Evolutionary conservation across 2,888 invertebrate genomes (phyloP).

Genomic region (Drosophila histrio): DNA sequence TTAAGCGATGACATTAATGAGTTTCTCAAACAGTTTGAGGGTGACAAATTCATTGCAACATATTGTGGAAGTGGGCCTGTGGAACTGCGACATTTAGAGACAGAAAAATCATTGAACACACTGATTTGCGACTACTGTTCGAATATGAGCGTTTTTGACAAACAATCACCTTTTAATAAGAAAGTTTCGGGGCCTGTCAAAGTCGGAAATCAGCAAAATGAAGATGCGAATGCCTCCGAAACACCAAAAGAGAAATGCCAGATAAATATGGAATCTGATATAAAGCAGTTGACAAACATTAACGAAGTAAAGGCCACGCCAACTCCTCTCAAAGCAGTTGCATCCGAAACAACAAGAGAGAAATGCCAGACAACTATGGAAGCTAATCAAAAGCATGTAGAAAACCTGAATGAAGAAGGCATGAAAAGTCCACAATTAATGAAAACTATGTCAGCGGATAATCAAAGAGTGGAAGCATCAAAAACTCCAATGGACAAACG

Average conservation of each 20-base stretch:
- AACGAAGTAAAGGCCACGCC: not conserved
- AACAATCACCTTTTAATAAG: not conserved
- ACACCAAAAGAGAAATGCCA: not conserved
- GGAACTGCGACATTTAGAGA: constrained; percentile 19
- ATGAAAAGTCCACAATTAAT: too few species aligned
- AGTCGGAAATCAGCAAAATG: not conserved
- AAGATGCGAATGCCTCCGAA: not conserved
- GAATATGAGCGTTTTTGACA: not conserved
- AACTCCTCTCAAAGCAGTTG: not conserved
- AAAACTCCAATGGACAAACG: not conserved
- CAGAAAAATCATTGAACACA: constrained; percentile 24
- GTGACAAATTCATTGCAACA: not conserved
- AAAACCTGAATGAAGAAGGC: too few species aligned
- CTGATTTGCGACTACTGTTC: constrained; percentile 19
- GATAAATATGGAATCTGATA: not conserved
- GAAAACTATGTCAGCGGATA: too few species aligned
- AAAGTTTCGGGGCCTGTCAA: not conserved
- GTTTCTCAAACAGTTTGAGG: constrained; percentile 32
- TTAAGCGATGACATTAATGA: not conserved
- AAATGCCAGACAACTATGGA: not conserved
- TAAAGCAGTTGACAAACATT: not conserved
- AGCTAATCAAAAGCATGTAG: not conserved
- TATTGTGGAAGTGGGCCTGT: constrained; percentile 1
- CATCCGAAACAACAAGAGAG: not conserved
- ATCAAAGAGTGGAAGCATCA: too few species aligned